Evolutionary conservation across 2,113 vertebrate genomes (phyloP).

Genomic region (Oryzias celebensis): DNA sequence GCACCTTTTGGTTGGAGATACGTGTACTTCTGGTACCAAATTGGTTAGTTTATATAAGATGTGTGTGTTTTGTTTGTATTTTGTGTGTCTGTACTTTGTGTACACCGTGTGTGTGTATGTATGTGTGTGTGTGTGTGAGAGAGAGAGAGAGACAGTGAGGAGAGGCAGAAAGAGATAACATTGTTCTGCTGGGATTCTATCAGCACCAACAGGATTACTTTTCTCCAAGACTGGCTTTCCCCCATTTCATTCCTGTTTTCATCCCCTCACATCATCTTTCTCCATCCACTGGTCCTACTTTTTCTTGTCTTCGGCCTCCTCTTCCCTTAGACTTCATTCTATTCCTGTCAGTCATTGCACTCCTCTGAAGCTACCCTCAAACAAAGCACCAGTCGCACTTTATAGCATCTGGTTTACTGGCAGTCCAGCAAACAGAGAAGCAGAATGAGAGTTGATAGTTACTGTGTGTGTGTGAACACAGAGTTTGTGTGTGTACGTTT

Average conservation of each 20-base stretch:
- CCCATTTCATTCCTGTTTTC: slow-evolving; percentile 62
- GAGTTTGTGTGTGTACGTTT: too few relatives aligned
- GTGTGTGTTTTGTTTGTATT: slow-evolving; percentile 16
- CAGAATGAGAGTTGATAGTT: slow-evolving; percentile 36
- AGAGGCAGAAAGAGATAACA: slow-evolving; percentile 67
- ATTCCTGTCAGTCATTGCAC: slow-evolving; percentile 35
- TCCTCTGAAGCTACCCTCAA: slow-evolving; percentile 20
- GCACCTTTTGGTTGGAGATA: slow-evolving; percentile 39
- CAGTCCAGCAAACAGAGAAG: slow-evolving; percentile 40
- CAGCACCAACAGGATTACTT: slow-evolving; percentile 70
- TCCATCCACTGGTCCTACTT: not conserved
- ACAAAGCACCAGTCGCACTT: slow-evolving; percentile 64
- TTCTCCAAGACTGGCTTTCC: slow-evolving; percentile 49
- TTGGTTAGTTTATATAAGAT: slow-evolving; percentile 62
- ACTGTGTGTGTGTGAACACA: not conserved
- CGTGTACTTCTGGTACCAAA: slow-evolving; percentile 65
- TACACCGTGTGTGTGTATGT: slow-evolving; percentile 25
- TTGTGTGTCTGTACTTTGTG: slow-evolving; percentile 4
- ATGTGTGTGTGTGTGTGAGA: too few relatives aligned
- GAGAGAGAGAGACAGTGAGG: slow-evolving; percentile 32
- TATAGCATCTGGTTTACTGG: slow-evolving; percentile 61
- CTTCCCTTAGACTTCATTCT: slow-evolving; percentile 3
- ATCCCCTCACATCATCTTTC: slow-evolving; percentile 8
- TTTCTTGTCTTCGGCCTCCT: not conserved
- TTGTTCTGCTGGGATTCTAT: slow-evolving; percentile 73